A percentile compares a stretch with the other conserved stretches of the same genome.
Conservation (phyloP, 2,113 vertebrate genomes). For the Columba livia region DNA sequence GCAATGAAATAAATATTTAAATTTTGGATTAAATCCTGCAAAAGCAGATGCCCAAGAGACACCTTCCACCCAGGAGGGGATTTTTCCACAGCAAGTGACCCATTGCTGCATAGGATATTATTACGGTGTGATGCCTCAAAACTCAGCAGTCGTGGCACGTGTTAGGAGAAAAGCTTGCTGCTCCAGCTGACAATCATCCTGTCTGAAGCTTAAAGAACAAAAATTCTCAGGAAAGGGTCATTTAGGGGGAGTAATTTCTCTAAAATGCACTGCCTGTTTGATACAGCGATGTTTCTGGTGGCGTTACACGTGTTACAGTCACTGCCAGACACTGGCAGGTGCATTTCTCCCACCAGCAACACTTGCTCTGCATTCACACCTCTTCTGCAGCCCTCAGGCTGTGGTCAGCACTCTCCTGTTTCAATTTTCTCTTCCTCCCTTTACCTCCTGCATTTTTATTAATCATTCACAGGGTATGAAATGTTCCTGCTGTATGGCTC, state of each 20-base stretch:
- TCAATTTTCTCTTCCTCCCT: not conserved
- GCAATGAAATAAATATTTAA: not conserved
- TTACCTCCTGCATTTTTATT: not conserved
- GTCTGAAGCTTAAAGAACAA: not conserved
- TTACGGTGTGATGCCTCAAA: not conserved
- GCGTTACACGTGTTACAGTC: not conserved
- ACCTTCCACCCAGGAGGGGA: not conserved
- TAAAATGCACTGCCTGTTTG: not conserved
- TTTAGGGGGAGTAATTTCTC: not conserved
- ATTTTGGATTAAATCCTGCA: not conserved
- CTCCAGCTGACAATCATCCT: not conserved
- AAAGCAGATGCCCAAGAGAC: not conserved
- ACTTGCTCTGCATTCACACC: not conserved
- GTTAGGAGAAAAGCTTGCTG: not conserved
- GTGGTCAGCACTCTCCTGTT: not conserved
- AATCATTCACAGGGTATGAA: not conserved
- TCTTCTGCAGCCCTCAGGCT: conserved; percentile 7
- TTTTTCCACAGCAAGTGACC: not conserved
- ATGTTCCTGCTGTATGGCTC: not conserved
- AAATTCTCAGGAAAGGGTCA: not conserved
- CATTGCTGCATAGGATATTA: not conserved
- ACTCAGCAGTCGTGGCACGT: not conserved
- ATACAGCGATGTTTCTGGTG: not conserved
- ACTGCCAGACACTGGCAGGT: not conserved
- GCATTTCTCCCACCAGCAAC: not conserved